Conservation (phyloP, 2,888 invertebrate genomes). For the Cephus pulcher region DNA sequence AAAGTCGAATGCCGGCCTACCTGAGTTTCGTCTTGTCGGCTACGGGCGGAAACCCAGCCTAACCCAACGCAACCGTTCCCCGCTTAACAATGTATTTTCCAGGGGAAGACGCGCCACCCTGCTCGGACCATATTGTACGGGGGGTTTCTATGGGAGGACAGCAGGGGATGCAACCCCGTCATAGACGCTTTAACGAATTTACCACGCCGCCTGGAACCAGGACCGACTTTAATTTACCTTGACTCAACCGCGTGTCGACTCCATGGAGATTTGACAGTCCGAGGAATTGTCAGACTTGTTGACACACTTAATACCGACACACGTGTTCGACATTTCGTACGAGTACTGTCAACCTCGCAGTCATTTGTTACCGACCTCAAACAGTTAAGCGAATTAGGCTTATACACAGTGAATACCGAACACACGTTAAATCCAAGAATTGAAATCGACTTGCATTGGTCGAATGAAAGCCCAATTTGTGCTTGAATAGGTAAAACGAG, state of each 20-base stretch:
- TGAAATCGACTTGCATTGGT: neutral
- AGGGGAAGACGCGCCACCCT: slow-evolving; percentile 7
- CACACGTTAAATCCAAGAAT: too few relatives aligned
- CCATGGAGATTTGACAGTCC: neutral
- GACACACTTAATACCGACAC: neutral
- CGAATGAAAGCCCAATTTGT: neutral
- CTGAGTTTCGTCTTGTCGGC: slow-evolving; percentile 10
- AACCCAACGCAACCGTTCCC: neutral
- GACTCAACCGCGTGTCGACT: neutral
- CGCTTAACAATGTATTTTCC: neutral
- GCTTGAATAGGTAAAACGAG: neutral
- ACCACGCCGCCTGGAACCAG: slow-evolving; percentile 5
- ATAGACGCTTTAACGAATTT: slow-evolving; percentile 6
- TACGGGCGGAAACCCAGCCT: slow-evolving; percentile 7
- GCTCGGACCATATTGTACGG: slow-evolving; percentile 12
- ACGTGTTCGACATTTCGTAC: neutral
- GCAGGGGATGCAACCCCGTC: slow-evolving; percentile 11
- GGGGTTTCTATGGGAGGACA: slow-evolving; percentile 11
- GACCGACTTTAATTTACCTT: neutral
- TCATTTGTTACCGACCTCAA: neutral
- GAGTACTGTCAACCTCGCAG: neutral
- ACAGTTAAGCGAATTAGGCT: neutral
- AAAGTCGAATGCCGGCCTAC: neutral
- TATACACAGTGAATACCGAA: too few relatives aligned
- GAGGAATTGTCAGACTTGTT: neutral